Conservation (phyloP, 92 coral and sea anemone species). For the Meandrina meandrites region DNA sequence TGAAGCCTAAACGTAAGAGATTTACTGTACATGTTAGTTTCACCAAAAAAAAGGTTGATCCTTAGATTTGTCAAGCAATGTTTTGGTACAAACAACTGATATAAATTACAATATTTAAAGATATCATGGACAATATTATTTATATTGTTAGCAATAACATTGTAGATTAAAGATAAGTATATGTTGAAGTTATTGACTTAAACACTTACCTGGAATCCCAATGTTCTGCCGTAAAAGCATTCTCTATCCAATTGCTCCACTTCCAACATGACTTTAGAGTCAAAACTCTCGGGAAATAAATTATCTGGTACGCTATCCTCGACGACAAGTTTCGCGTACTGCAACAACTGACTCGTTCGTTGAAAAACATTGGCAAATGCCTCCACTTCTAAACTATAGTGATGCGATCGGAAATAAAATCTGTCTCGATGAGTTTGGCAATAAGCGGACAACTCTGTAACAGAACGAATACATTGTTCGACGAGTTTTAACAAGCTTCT, state of each 20-base stretch:
- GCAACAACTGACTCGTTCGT: slow-evolving; percentile 70
- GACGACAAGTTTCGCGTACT: slow-evolving; percentile 72
- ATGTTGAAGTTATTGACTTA: neutral
- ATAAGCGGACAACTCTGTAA: slow-evolving; percentile 78
- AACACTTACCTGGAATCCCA: slow-evolving; percentile 87
- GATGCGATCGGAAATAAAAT: slow-evolving; percentile 90
- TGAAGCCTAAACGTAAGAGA: too few species aligned
- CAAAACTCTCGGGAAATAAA: slow-evolving; percentile 77
- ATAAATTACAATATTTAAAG: too few species aligned
- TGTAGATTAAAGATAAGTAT: neutral
- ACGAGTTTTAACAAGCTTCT: slow-evolving; percentile 76
- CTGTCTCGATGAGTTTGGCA: slow-evolving; percentile 83
- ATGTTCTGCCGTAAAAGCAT: slow-evolving; percentile 92
- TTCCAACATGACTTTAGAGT: slow-evolving; percentile 79
- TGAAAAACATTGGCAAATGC: slow-evolving; percentile 76
- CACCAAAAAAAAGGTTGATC: neutral
- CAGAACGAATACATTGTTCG: slow-evolving; percentile 78
- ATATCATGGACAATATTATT: too few species aligned
- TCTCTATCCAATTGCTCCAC: slow-evolving; percentile 87
- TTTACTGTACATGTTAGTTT: too few species aligned
- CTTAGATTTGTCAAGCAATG: neutral
- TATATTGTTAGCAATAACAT: neutral
- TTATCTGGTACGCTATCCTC: slow-evolving; percentile 71
- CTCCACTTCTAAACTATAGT: slow-evolving; percentile 86
- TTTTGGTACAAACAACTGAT: neutral